Percentiles rank a stretch among this genome's conserved stretches.
These are phyloP conservation scores for Zhuqinia jingwanae DNA, from an alignment of 2,888 invertebrate species.

Conservation along the genomic window DNA sequence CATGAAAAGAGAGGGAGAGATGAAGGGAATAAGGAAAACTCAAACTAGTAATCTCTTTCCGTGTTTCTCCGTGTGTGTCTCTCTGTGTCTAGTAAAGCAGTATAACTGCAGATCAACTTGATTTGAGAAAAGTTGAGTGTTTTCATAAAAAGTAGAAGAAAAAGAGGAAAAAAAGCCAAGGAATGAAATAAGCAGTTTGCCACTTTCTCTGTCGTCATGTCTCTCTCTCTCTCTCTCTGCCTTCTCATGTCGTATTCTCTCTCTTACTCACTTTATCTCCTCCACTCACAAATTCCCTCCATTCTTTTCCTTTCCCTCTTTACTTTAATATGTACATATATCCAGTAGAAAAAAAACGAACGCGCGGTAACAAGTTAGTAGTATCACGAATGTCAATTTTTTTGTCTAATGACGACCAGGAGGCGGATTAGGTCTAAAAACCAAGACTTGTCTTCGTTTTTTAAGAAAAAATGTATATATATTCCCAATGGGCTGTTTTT, in stretches of 20 bases:
- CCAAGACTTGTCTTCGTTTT: neutral
- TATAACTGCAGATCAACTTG: neutral
- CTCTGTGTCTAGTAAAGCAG: neutral
- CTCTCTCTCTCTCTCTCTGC: conserved; percentile 24
- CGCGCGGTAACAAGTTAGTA: conserved; percentile 1
- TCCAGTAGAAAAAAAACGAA: neutral
- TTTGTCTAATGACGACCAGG: conserved; percentile 55
- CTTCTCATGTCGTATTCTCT: conserved; percentile 25
- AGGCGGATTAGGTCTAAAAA: neutral
- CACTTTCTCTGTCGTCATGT: conserved; percentile 42
- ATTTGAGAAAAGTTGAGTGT: conserved; percentile 10
- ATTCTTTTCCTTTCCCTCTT: no score
- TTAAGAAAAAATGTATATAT: conserved; percentile 4
- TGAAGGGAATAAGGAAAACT: neutral
- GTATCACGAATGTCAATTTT: conserved; percentile 54
- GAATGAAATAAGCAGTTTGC: conserved; percentile 41
- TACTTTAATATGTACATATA: neutral
- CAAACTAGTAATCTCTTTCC: neutral
- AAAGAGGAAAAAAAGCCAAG: neutral
- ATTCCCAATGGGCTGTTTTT: conserved; percentile 49
- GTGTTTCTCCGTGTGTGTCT: neutral
- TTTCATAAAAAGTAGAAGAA: neutral
- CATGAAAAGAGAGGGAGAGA: conserved; percentile 4
- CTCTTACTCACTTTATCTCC: neutral
- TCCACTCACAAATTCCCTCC: neutral